Conservation (phyloP, 30 jellyfish, hydroid and myxozoan species). For the Aurelia aurita region DNA sequence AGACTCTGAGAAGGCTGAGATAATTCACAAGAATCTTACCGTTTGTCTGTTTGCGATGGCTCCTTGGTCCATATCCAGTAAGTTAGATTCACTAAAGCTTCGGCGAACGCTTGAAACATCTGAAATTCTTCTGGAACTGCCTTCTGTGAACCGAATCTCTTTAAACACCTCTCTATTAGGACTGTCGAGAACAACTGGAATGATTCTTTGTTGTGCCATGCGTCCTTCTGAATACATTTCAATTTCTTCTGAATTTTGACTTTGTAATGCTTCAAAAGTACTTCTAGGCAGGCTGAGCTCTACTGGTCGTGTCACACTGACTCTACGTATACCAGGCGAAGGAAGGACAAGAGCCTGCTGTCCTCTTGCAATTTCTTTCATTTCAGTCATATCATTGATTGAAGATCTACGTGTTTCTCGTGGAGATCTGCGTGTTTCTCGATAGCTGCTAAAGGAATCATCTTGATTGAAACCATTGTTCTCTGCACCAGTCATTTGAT, state of each 20-base stretch:
- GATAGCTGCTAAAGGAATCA: background rate
- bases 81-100: too few relatives aligned
- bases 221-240: background rate
- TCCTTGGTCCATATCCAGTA: too few relatives aligned
- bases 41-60: too few relatives aligned
- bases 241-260: background rate
- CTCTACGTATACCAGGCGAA: background rate
- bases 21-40: too few relatives aligned
- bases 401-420: background rate
- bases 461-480: too few relatives aligned
- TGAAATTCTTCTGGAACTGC: too few relatives aligned
- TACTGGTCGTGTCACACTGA: constrained; percentile 18
- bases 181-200: constrained; percentile 24
- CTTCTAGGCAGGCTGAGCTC: constrained; percentile 48
- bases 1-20: too few relatives aligned
- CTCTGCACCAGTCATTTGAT: background rate
- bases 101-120: too few relatives aligned
- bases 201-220: constrained; percentile 15
- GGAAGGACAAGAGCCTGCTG: background rate
- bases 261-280: constrained; percentile 32
- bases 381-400: background rate
- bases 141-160: constrained; percentile 9
- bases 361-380: background rate
- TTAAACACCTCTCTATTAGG: background rate
- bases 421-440: constrained; percentile 13